These are phyloP conservation scores for Timema podura DNA, from an alignment of 2,888 invertebrate species.

Conservation along the genomic window DNA sequence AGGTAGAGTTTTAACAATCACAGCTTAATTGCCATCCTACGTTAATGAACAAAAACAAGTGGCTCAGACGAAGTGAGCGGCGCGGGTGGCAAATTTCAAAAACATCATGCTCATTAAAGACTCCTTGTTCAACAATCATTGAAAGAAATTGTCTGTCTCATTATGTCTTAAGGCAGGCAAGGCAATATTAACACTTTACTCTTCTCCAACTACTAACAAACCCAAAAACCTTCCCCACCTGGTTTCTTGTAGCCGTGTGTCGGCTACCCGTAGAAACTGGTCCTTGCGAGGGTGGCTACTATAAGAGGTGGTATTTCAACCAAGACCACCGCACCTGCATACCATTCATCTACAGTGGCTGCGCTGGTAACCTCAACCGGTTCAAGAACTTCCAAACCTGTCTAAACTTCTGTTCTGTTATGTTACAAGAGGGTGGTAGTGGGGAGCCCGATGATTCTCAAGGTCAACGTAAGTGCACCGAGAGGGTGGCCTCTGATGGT, in stretches of 20 bases:
- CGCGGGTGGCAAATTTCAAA: too few relatives aligned
- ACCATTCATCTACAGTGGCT: constrained; percentile 80
- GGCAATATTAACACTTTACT: too few relatives aligned
- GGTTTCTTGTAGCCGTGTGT: constrained; percentile 54
- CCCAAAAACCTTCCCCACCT: too few relatives aligned
- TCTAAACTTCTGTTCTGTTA: constrained; percentile 52
- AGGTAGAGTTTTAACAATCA: too few relatives aligned
- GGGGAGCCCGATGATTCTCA: constrained; percentile 21
- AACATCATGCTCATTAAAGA: too few relatives aligned
- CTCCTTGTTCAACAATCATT: too few relatives aligned
- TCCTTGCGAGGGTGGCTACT: constrained; percentile 50
- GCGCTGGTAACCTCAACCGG: constrained; percentile 82
- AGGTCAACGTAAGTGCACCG: constrained; percentile 20
- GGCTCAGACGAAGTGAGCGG: too few relatives aligned
- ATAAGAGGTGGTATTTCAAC: constrained; percentile 71
- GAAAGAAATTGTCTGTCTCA: too few relatives aligned
- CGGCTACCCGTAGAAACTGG: constrained; percentile 59
- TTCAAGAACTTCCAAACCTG: constrained; percentile 72
- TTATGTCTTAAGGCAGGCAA: too few relatives aligned
- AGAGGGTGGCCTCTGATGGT: constrained; percentile 8
- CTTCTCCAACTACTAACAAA: too few relatives aligned
- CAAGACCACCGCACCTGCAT: constrained; percentile 64
- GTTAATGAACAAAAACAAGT: too few relatives aligned
- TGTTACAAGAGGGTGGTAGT: constrained; percentile 19
- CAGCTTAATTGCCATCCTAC: too few relatives aligned